Percentiles rank a stretch among this genome's conserved stretches.
Evolutionary conservation across 2,113 vertebrate species (phyloP).

Genomic region (Mormyrus lacerda): DNA sequence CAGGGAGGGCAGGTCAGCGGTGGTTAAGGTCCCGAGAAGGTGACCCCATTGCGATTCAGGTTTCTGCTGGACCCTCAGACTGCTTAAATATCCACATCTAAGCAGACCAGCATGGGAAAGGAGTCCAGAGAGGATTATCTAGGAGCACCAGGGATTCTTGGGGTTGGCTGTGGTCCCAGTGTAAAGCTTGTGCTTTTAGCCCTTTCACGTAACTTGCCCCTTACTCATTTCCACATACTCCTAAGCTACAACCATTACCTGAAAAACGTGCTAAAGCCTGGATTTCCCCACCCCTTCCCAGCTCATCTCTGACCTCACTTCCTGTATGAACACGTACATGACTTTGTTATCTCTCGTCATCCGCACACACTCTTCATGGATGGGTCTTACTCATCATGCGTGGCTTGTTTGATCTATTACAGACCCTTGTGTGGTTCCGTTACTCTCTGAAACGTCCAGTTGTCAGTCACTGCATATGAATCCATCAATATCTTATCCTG

Average conservation of each 20-base stretch:
- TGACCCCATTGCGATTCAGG: neutral
- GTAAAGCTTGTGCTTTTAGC: neutral
- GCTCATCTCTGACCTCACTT: neutral
- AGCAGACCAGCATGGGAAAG: neutral
- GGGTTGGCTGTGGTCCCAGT: neutral
- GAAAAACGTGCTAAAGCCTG: neutral
- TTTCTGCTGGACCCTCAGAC: neutral
- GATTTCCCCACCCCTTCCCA: neutral
- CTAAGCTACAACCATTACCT: neutral
- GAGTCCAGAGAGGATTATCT: neutral
- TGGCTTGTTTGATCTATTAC: neutral
- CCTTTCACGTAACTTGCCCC: neutral
- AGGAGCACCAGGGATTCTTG: neutral
- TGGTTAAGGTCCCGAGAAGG: neutral
- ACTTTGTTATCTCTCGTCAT: neutral
- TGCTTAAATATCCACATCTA: neutral
- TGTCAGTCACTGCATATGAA: neutral
- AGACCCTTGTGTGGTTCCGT: neutral
- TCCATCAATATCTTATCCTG: neutral
- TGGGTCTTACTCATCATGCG: neutral
- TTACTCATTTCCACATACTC: neutral
- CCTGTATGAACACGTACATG: neutral
- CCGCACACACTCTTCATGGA: neutral
- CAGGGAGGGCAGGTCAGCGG: neutral
- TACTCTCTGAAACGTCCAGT: neutral